Evolutionary conservation across 2,797 vertebrate genomes (phyloP).

Genomic region (Cryptoblepharus egeriae): DNA sequence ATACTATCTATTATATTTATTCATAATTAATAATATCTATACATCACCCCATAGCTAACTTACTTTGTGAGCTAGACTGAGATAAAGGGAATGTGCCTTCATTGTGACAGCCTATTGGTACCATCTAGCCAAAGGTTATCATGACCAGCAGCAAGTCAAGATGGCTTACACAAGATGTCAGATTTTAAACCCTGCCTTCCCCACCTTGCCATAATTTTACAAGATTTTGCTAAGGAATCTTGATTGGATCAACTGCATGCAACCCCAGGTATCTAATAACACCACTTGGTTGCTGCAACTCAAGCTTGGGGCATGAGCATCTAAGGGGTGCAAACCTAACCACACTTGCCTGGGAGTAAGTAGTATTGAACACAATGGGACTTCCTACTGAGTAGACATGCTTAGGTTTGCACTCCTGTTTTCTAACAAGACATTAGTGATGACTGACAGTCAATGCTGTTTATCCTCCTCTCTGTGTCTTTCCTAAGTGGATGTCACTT

Average conservation of each 20-base stretch:
- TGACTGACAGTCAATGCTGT: neutral
- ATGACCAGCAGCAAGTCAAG: too few species aligned
- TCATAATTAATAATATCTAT: neutral
- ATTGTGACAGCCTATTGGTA: too few species aligned
- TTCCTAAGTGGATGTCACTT: constrained; percentile 29
- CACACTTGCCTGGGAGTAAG: too few species aligned
- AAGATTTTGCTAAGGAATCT: constrained; percentile 24
- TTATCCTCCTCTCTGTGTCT: constrained; percentile 8
- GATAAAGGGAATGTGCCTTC: neutral
- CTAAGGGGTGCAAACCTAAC: too few species aligned
- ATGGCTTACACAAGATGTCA: too few species aligned
- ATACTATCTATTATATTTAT: too few species aligned
- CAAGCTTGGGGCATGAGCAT: neutral
- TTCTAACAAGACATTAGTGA: neutral
- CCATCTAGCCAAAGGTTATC: too few species aligned
- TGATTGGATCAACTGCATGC: neutral
- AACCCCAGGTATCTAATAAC: too few species aligned
- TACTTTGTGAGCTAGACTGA: constrained; percentile 38
- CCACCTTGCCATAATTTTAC: constrained; percentile 46
- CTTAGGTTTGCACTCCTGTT: too few species aligned
- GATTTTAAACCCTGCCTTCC: too few species aligned
- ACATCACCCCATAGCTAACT: constrained; percentile 4
- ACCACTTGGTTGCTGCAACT: neutral
- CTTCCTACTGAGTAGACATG: too few species aligned
- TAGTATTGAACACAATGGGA: too few species aligned